phyloP scores from a whole-genome alignment of 1,140 invertebrate species.

The Diploscapter pachys region DNA sequence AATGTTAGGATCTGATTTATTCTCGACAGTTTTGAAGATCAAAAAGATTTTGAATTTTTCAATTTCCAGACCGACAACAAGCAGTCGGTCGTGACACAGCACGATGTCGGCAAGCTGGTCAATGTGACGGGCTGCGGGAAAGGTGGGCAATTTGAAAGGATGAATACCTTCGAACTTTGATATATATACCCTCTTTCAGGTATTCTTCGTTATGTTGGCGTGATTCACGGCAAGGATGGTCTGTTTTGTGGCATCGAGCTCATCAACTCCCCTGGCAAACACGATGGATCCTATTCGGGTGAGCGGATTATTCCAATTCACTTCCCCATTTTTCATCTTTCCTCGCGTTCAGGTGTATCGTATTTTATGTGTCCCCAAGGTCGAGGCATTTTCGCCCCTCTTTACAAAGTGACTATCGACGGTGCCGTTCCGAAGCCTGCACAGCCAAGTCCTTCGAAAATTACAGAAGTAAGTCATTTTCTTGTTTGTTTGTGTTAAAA shows the following conservation, averaged over 20 bases:
- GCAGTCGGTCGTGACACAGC: constrained; percentile 28
- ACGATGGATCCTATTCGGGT: constrained; percentile 49
- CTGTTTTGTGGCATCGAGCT: constrained; percentile 51
- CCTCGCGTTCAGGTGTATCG: constrained; percentile 38
- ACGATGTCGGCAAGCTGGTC: constrained; percentile 24
- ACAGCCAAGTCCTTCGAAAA: constrained; percentile 19
- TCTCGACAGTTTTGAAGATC: background rate
- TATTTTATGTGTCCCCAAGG: constrained; percentile 42
- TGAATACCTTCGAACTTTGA: background rate
- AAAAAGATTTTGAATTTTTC: background rate
- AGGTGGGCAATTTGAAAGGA: background rate
- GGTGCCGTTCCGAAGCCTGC: constrained; percentile 15
- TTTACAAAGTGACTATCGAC: constrained; percentile 48
- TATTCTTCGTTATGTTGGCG: constrained; percentile 44
- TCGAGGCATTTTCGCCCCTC: constrained; percentile 48
- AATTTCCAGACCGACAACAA: constrained; percentile 19
- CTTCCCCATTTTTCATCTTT: background rate
- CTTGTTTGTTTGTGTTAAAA: too few species aligned
- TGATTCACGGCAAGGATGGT: constrained; percentile 46
- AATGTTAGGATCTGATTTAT: too few species aligned
- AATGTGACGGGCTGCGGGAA: constrained; percentile 24
- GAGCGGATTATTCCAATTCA: constrained; percentile 2
- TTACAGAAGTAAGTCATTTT: constrained; percentile 3
- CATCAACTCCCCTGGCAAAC: constrained; percentile 46
- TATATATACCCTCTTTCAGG: constrained; percentile 12